Percentiles rank a stretch among this genome's conserved stretches.
These are phyloP conservation scores for Bombus vancouverensis DNA, from an alignment of 1,140 invertebrate species.

Conservation along the genomic window DNA sequence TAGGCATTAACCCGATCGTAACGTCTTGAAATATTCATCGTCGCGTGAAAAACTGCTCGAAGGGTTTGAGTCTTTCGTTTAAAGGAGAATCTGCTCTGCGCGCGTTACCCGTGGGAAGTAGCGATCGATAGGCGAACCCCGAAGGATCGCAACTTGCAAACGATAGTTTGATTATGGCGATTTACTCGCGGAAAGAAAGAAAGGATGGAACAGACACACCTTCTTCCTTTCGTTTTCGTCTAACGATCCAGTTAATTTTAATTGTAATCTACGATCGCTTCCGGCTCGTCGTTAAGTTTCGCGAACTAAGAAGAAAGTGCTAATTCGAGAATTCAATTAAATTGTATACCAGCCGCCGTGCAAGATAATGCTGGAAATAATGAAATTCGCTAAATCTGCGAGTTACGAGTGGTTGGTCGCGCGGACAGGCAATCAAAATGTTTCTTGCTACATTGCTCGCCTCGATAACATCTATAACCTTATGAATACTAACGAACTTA, in stretches of 20 bases:
- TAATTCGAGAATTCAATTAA: conserved; percentile 45
- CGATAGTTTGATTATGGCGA: not conserved
- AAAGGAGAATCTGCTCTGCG: conserved; percentile 25
- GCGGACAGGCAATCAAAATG: conserved; percentile 12
- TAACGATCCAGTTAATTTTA: not conserved
- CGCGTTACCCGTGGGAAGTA: not conserved
- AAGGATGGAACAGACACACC: too few species aligned
- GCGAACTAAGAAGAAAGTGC: conserved; percentile 21
- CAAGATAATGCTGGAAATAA: conserved; percentile 17
- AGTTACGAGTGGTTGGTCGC: not conserved
- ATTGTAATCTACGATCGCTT: conserved; percentile 1
- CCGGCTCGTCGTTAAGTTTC: conserved; percentile 8
- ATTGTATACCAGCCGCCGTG: not conserved
- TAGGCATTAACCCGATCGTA: conserved; percentile 27
- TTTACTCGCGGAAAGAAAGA: too few species aligned
- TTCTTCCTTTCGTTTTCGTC: conserved; percentile 7
- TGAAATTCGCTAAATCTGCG: conserved; percentile 9
- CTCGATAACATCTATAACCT: conserved; percentile 17
- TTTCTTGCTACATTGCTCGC: conserved; percentile 6
- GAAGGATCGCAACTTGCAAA: not conserved
- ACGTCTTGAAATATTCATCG: conserved; percentile 47
- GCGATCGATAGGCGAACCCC: conserved; percentile 37
- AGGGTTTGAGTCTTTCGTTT: not conserved
- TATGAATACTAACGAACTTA: conserved; percentile 32
- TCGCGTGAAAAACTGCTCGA: conserved; percentile 50